These are phyloP conservation scores for Mormyrops attenuatus DNA, from an alignment of 2,797 vertebrate species.

Conservation along the genomic window DNA sequence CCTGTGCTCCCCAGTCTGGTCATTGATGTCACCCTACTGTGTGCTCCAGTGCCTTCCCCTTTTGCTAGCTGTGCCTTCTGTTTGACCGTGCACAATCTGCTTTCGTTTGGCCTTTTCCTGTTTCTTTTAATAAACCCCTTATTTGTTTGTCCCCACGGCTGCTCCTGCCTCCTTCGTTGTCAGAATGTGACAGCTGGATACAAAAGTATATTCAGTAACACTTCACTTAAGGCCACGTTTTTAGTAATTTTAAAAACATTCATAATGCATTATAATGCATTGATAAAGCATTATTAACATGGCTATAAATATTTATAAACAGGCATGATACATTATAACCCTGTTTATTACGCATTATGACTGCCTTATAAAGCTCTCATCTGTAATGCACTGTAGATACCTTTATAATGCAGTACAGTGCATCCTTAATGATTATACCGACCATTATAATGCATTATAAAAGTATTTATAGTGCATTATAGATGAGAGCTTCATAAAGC, in stretches of 20 bases:
- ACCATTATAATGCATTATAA: neutral
- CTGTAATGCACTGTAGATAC: neutral
- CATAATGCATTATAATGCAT: neutral
- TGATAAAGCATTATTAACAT: neutral
- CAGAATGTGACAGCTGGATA: neutral
- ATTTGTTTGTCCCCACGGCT: neutral
- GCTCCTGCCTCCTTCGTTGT: neutral
- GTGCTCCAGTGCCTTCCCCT: neutral
- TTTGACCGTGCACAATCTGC: neutral
- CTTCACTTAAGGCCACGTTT: neutral
- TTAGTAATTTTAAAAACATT: neutral
- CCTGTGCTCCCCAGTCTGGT: neutral
- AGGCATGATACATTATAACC: neutral
- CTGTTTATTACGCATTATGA: neutral
- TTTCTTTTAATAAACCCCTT: neutral
- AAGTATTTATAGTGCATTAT: neutral
- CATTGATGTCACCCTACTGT: neutral
- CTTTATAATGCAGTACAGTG: neutral
- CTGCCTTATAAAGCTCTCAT: neutral
- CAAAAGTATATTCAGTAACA: neutral
- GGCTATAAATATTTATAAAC: neutral
- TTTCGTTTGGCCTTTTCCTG: neutral
- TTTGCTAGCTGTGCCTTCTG: neutral
- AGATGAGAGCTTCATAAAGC: neutral
- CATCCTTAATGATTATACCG: neutral